Conservation (phyloP, 2,888 invertebrate genomes). For the Rhamphomyia laevipes region DNA sequence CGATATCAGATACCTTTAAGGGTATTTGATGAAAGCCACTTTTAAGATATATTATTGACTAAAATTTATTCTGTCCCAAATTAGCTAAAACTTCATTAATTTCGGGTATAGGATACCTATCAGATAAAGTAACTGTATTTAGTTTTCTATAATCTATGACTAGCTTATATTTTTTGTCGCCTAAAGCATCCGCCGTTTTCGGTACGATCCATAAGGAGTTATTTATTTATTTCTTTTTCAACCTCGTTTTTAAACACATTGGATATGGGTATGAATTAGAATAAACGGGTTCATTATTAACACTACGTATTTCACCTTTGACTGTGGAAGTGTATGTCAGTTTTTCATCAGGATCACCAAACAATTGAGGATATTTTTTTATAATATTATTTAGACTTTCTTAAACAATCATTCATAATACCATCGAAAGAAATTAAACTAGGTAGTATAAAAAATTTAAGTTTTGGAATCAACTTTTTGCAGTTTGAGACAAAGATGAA, state of each 20-base stretch:
- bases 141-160: slow-evolving; percentile 8
- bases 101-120: slow-evolving; percentile 6
- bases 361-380: neutral
- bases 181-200: slow-evolving; percentile 7
- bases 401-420: slow-evolving; percentile 7
- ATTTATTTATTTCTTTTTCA: slow-evolving; percentile 6
- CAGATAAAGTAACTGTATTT: slow-evolving; percentile 5
- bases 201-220: slow-evolving; percentile 9
- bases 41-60: slow-evolving; percentile 7
- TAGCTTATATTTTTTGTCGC: neutral
- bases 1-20: slow-evolving; percentile 5
- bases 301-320: slow-evolving; percentile 10
- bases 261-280: slow-evolving; percentile 10
- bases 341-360: slow-evolving; percentile 2
- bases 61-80: slow-evolving; percentile 5
- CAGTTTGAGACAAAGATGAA: slow-evolving; percentile 11
- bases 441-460: slow-evolving; percentile 8
- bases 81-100: slow-evolving; percentile 5
- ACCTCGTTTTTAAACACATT: slow-evolving; percentile 5
- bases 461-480: slow-evolving; percentile 9
- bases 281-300: slow-evolving; percentile 5
- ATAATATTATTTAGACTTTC: neutral
- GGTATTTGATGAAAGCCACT: neutral
- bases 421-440: slow-evolving; percentile 1
- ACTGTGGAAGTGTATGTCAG: slow-evolving; percentile 11